Evolutionary conservation across 2,797 vertebrate genomes (phyloP), one percentile per base, ranked within the genome.

Genomic region (Pipistrellus nathusii): DNA sequence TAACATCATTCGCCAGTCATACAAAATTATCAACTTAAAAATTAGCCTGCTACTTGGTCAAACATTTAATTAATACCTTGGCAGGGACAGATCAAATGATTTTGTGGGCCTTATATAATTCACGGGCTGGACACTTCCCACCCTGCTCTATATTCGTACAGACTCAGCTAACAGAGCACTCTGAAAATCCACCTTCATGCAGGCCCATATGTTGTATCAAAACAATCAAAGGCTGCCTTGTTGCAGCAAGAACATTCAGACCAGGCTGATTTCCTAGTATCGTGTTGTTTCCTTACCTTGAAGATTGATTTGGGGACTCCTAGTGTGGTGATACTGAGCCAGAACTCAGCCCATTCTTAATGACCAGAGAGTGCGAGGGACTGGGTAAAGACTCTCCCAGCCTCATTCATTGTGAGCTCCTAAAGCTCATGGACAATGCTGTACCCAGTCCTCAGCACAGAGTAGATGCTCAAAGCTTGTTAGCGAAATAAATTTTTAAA

Each of bases 401-500:
- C 21, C 30, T 75, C 30, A 51, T 41, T 48, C 30, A 3, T 1
- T 12, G 35, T 55, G 41, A 77, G 59, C 38, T 44, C 35, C 48
- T 21, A 0, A n/a, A 85, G 53, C 20, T 6, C n/a, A 18, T 11
- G 20, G 41, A 21, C 1, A 12, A 0, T 3, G 23, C n/a, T 4
- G 12, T 30, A 14, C 27, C 4, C 53, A 0, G 23, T 25, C 20
- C 12, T 51, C 30, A 10, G 44, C 51, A 90, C 12, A 75, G 5
- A 76, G 44, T 3, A 38, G 18, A 27, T 62, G 30, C 18, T 44
- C 59, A 95, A 73, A 80, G 13, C 8, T 11, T 15, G 17, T 44
- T n/a, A 23, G 21, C 25, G 64, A 89, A 88, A 85, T 92, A 57
- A 89, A 76, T 44, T 71, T 69, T 87, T 8, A 35, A 88, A 94